These are phyloP conservation scores for Parnassius mnemosyne DNA, from an alignment of 2,888 invertebrate species.

Conservation along the genomic window DNA sequence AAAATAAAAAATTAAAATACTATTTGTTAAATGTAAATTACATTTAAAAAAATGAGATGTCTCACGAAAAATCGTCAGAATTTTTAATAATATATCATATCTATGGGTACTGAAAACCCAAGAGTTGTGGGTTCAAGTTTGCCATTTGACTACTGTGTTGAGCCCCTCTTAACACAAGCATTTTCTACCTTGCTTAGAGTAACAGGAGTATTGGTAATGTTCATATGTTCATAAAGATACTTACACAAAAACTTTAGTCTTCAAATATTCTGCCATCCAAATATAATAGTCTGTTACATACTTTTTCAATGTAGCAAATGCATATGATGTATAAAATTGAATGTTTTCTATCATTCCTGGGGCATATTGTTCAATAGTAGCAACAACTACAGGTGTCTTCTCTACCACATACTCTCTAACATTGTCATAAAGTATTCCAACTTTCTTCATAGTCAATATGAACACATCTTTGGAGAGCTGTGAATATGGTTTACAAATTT, in stretches of 20 bases:
- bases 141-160: no score
- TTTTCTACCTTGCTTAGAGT: no score
- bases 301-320: slow-evolving; percentile 68
- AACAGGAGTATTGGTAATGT: no score
- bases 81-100: no score
- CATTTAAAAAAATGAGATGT: no score
- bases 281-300: slow-evolving; percentile 75
- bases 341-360: slow-evolving; percentile 86
- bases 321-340: slow-evolving; percentile 68
- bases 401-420: slow-evolving; percentile 71
- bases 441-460: slow-evolving; percentile 76
- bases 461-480: slow-evolving; percentile 81
- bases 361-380: slow-evolving; percentile 83
- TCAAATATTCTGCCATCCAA: slow-evolving; percentile 81
- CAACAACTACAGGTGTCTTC: slow-evolving; percentile 69
- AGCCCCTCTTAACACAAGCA: no score
- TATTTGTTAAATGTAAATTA: no score
- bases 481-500: slow-evolving; percentile 81
- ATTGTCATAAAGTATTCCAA: slow-evolving; percentile 69
- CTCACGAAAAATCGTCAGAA: no score
- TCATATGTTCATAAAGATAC: slow-evolving; percentile 49
- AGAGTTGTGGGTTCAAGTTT: no score
- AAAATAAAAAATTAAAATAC: no score
- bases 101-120: no score
- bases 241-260: slow-evolving; percentile 89